Evolutionary conservation across 2,113 vertebrate genomes (phyloP).

Genomic region (Phrynocephalus versicolor): DNA sequence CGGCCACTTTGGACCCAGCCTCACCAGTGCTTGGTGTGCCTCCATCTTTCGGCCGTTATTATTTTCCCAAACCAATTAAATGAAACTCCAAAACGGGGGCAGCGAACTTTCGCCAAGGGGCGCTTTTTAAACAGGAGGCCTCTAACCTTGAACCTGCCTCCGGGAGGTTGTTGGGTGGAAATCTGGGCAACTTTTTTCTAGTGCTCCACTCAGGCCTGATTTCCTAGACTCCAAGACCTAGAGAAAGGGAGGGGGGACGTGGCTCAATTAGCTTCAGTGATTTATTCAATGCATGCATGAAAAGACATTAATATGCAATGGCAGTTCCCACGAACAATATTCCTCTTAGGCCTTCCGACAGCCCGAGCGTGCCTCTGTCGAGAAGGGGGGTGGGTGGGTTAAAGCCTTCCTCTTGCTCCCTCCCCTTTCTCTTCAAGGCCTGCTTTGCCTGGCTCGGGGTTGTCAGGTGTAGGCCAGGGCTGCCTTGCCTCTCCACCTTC

Average conservation of each 20-base stretch:
- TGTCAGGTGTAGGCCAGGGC: neutral
- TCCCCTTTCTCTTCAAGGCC: slow-evolving; percentile 25
- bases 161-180: slow-evolving; percentile 49
- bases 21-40: neutral
- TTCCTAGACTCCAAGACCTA: slow-evolving; percentile 15
- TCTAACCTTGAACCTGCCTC: slow-evolving; percentile 48
- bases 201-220: slow-evolving; percentile 66
- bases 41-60: neutral
- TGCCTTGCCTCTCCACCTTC: neutral
- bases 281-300: slow-evolving; percentile 91
- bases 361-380: slow-evolving; percentile 61
- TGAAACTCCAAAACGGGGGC: slow-evolving; percentile 1
- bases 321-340: slow-evolving; percentile 90
- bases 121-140: neutral
- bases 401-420: neutral
- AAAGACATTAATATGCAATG: slow-evolving; percentile 88
- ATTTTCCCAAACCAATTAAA: neutral
- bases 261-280: slow-evolving; percentile 89
- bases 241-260: neutral
- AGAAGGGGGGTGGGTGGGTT: slow-evolving; percentile 23
- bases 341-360: slow-evolving; percentile 71
- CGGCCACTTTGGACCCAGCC: neutral
- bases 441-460: neutral
- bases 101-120: neutral
- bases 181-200: slow-evolving; percentile 19